Percentiles rank a stretch among this genome's conserved stretches.
Evolutionary conservation across 2,888 invertebrate species (phyloP).

Genomic region (Aphodius granarius): DNA sequence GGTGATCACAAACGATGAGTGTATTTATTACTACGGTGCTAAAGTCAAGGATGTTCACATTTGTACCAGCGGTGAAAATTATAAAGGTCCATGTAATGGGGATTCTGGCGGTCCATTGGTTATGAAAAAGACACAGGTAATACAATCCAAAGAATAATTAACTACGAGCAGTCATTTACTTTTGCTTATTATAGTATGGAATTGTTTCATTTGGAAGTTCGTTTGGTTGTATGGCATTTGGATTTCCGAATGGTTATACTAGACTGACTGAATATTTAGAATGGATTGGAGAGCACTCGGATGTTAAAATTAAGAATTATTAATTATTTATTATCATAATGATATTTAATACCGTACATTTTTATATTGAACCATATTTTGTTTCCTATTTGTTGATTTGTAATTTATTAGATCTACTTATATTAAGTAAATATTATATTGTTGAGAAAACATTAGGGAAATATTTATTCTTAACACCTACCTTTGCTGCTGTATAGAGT

Average conservation of each 20-base stretch:
- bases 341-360: not conserved
- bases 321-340: not conserved
- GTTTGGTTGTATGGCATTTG: constrained; percentile 22
- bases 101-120: constrained; percentile 21
- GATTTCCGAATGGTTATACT: constrained; percentile 17
- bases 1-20: constrained; percentile 14
- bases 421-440: too few relatives aligned
- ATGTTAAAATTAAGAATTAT: constrained; percentile 11
- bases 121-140: constrained; percentile 4
- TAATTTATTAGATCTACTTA: too few relatives aligned
- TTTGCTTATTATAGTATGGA: constrained; percentile 2
- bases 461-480: too few relatives aligned
- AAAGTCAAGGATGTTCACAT: constrained; percentile 16
- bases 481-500: too few relatives aligned
- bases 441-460: too few relatives aligned
- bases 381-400: not conserved
- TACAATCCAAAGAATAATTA: not conserved
- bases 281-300: constrained; percentile 17
- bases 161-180: not conserved
- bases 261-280: constrained; percentile 11
- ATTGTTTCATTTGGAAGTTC: constrained; percentile 16
- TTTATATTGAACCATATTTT: not conserved
- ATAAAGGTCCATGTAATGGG: constrained; percentile 13
- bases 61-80: constrained; percentile 7
- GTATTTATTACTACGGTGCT: constrained; percentile 8